Base-by-base conservation (phyloP, 2,797 vertebrate genomes). In the Cottoperca gobio region DNA sequence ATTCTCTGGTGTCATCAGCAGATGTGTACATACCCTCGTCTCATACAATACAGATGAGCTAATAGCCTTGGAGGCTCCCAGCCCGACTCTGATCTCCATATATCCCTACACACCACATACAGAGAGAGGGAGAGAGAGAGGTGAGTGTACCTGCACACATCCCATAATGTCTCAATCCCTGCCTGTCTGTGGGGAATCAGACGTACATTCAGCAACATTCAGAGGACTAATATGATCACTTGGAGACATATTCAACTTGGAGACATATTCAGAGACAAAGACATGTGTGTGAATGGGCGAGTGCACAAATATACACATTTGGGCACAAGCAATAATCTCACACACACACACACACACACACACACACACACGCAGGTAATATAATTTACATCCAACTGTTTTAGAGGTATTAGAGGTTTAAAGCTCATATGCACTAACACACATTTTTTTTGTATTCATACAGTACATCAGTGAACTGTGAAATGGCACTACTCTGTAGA, bases 1-100 rank as follows among this genome's bases (percentile, higher is more conserved):
- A 91, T 92, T 90, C 91, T 93, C 91, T 86, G 81, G 92, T 92
- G 92, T 92, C 91, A 92, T 92, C 92, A 93, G 91, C 89, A 90
- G 79, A 93, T 91, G 89, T 91, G 88, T 92, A 90, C 81, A 78
- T 87, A 90, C 92, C 88, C 86, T 84, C 88, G 57, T 93, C 91
- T 91, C 89, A 88, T 89, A 91, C 91, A 85, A 90, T 80, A 86
- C 91, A 92, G 88, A 93, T 92, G 84, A 89, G 89, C 93, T 94
- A 95, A 94, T 88, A 92, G 89, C 89, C 82, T 90, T 52, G 26
- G 90, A 91, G 90, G 84, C 89, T 92, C 90, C 90, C 89, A 85
- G 91, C 66, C 87, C 88, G 82, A 62, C 40, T 78, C 89, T 86
- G 90, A 92, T 92, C 90, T 91, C 89, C 88, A 88, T 91, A 92